phyloP scores from a whole-genome alignment of 1,140 invertebrate genomes.

The Formica selysi region DNA sequence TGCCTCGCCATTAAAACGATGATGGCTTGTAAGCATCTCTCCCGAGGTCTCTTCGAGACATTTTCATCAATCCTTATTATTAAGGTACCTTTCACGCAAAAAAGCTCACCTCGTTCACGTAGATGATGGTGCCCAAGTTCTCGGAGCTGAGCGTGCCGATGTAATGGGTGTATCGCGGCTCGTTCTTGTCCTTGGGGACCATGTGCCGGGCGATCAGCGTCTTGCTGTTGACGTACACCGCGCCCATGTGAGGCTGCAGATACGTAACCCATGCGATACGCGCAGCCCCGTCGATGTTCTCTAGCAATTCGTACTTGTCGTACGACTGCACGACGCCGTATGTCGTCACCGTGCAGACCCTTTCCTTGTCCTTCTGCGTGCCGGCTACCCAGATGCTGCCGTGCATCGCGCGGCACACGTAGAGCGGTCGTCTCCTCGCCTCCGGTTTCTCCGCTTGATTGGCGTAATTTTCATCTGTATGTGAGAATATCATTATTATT shows the following conservation, averaged over 20 bases:
- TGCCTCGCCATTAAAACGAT: too few species aligned
- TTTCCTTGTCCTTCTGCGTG: constrained; percentile 83
- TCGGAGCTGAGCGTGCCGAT: constrained; percentile 90
- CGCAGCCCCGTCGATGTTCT: constrained; percentile 92
- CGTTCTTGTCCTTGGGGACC: constrained; percentile 75
- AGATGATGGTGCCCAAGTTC: constrained; percentile 89
- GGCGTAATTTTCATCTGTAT: constrained; percentile 50
- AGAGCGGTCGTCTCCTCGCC: constrained; percentile 85
- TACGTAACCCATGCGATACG: constrained; percentile 92
- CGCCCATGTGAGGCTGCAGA: constrained; percentile 87
- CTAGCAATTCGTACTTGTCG: constrained; percentile 90
- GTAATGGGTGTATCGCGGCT: constrained; percentile 86
- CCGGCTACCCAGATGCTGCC: constrained; percentile 90
- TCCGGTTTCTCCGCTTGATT: constrained; percentile 70
- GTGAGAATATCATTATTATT: background rate
- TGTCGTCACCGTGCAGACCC: constrained; percentile 89
- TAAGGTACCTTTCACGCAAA: background rate
- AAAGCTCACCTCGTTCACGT: constrained; percentile 88
- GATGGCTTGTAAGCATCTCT: too few species aligned
- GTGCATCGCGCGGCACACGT: constrained; percentile 91
- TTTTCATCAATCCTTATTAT: too few species aligned
- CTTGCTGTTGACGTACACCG: constrained; percentile 87
- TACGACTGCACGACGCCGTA: constrained; percentile 88
- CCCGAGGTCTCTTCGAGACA: too few species aligned
- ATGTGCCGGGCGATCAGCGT: constrained; percentile 86